A percentile compares a stretch with the other conserved stretches of the same genome.
phyloP scores from a whole-genome alignment of 2,113 vertebrate genomes.

The Crocuta crocuta region DNA sequence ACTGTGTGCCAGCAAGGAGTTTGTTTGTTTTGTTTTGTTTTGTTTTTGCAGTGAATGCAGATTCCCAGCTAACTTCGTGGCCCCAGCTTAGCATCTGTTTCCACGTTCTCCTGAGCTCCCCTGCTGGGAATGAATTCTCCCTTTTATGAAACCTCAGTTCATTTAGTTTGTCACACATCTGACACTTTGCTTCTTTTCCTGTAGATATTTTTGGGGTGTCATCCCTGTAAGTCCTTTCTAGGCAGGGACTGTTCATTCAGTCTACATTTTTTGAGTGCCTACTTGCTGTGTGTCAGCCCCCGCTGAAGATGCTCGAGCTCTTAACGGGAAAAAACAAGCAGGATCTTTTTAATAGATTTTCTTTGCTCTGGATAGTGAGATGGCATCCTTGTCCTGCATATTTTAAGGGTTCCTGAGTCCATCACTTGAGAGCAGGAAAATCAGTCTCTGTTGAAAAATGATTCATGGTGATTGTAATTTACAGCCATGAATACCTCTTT shows the following conservation, averaged over 20 bases:
- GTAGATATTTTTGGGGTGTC: background rate
- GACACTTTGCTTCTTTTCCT: background rate
- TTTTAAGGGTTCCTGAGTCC: background rate
- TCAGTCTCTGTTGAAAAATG: background rate
- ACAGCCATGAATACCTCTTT: background rate
- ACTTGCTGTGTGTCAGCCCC: background rate
- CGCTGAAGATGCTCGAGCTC: background rate
- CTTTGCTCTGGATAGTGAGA: background rate
- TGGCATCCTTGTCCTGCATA: background rate
- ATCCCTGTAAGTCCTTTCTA: background rate
- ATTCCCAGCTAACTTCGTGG: background rate
- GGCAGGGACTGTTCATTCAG: background rate
- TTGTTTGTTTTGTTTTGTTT: background rate
- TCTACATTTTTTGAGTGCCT: background rate
- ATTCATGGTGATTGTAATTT: background rate
- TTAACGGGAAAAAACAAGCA: fast-evolving
- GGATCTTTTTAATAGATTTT: background rate
- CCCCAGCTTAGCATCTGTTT: background rate
- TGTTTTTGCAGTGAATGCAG: background rate
- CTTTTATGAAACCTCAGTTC: background rate
- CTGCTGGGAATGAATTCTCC: background rate
- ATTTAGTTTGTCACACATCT: background rate
- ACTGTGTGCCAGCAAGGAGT: background rate
- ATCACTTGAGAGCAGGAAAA: background rate
- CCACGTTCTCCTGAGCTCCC: background rate